Evolutionary conservation across 2,888 invertebrate species (phyloP), one percentile per base, ranked within the genome.

Genomic region (Diarsia mendica): DNA sequence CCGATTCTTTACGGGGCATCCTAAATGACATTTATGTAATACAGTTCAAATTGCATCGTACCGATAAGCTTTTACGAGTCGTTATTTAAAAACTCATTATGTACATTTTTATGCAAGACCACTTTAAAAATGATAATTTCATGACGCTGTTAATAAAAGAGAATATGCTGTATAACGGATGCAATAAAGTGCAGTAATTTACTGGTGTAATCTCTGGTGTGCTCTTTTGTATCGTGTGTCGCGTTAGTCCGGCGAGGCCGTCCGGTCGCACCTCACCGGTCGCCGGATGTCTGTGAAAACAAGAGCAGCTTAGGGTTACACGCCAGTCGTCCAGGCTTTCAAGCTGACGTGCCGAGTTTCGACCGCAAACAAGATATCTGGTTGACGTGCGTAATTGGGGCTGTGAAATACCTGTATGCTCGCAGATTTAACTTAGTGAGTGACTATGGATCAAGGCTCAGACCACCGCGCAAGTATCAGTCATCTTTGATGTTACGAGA

Each of bases 321-420:
- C 73, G 79, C 68, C 46, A 68, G 71, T 75, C 74, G 68, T 63
- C 73, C 83, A 66, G 72, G 77, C 83, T 76, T 77, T 51, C 76
- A 82, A 87, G 80, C 85, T 85, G 83, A 76, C 85, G 67, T 69
- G 51, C 55, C 58, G 46, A 46, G 77, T 80, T 79, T 78, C 48
- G 63, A 87, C 85, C 86, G 73, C 86, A 81, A 85, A 80, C 81
- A 77, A 76, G 83, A 74, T 72, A 68, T 72, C 65, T 75, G 69
- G 69, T 81, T 63, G 44, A 71, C 65, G 49, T 68, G 64, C 65
- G 55, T 67, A 80, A 78, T 82, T 73, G 71, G 75, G 79, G 39
- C 67, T 60, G 58, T 65, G 88, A 87, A 88, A 90, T 90, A 88
- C 88, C 82, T 87, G 85, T 89, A 49, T 49, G 58, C 55, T 49